These are phyloP conservation scores for Caenorhabditis tropicalis DNA, from an alignment of 1,140 invertebrate species.

Conservation along the genomic window DNA sequence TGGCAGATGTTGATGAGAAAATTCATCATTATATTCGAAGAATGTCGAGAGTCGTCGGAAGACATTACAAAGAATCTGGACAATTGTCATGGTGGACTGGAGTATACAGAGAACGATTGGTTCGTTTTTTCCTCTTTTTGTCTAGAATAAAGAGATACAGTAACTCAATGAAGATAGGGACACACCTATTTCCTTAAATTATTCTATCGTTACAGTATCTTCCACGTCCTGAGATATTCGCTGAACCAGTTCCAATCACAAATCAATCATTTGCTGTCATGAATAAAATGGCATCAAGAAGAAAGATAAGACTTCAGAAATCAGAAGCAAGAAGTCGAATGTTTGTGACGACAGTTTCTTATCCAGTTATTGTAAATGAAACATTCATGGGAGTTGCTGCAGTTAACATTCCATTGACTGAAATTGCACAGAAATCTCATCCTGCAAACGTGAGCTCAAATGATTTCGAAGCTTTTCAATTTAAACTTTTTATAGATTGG, in stretches of 20 bases:
- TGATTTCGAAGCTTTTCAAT: neutral
- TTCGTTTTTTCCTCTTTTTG: neutral
- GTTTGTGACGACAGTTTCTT: conserved; percentile 71
- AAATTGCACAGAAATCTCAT: conserved; percentile 66
- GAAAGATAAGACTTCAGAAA: conserved; percentile 56
- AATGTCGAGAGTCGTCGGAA: conserved; percentile 65
- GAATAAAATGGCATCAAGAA: conserved; percentile 51
- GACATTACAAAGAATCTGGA: conserved; percentile 57
- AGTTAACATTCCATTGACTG: conserved; percentile 68
- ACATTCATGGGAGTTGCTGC: conserved; percentile 71
- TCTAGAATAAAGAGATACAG: too few species aligned
- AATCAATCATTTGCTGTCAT: conserved; percentile 48
- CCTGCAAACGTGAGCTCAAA: conserved; percentile 56
- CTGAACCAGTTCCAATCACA: conserved; percentile 37
- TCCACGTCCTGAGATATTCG: conserved; percentile 44
- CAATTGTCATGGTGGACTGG: conserved; percentile 67
- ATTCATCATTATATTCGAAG: conserved; percentile 71
- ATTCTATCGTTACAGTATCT: conserved; percentile 11
- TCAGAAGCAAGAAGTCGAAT: conserved; percentile 61
- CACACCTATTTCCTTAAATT: neutral
- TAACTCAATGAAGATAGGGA: too few species aligned
- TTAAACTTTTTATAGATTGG: conserved; percentile 61
- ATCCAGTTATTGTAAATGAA: conserved; percentile 69
- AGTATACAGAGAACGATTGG: conserved; percentile 68
- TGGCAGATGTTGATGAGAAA: conserved; percentile 72